phyloP scores from a whole-genome alignment of 2,113 vertebrate genomes.

The Talpa occidentalis region DNA sequence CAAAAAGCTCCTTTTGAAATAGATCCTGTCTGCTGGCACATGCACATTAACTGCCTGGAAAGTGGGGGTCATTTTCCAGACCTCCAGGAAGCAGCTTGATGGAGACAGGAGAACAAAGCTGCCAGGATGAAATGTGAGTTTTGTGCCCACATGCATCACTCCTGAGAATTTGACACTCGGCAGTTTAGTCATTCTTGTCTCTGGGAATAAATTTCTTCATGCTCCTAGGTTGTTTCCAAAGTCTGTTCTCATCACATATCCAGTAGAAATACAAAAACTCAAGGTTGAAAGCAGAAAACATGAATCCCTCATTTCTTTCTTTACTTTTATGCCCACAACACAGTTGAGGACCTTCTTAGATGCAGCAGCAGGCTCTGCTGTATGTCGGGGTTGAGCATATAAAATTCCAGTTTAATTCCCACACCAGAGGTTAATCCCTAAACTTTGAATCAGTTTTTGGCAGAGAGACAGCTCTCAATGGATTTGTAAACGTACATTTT shows the following conservation, averaged over 20 bases:
- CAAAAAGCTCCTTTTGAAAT: slow-evolving; percentile 55
- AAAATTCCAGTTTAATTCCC: slow-evolving; percentile 55
- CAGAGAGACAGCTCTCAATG: background rate
- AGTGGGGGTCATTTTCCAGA: slow-evolving; percentile 27
- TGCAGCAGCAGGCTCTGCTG: background rate
- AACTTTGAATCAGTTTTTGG: slow-evolving; percentile 67
- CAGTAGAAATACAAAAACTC: slow-evolving; percentile 27
- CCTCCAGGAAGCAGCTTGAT: slow-evolving; percentile 1
- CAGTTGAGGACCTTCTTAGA: background rate
- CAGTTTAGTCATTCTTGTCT: slow-evolving; percentile 51
- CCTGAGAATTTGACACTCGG: slow-evolving; percentile 38
- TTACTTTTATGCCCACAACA: background rate
- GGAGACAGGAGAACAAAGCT: slow-evolving; percentile 51
- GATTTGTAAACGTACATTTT: slow-evolving; percentile 69
- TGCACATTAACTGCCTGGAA: background rate
- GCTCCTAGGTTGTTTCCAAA: slow-evolving; percentile 62
- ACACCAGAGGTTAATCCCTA: slow-evolving; percentile 50
- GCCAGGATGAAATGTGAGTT: slow-evolving; percentile 17
- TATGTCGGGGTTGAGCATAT: background rate
- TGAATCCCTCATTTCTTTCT: background rate
- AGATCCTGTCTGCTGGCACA: background rate
- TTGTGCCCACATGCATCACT: background rate
- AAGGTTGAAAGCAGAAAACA: slow-evolving; percentile 37
- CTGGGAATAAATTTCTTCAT: slow-evolving; percentile 63
- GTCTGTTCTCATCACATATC: slow-evolving; percentile 63